Evolutionary conservation across 2,888 invertebrate genomes (phyloP), one percentile per base, ranked within the genome.

Genomic region (Drosophila fungiperda): DNA sequence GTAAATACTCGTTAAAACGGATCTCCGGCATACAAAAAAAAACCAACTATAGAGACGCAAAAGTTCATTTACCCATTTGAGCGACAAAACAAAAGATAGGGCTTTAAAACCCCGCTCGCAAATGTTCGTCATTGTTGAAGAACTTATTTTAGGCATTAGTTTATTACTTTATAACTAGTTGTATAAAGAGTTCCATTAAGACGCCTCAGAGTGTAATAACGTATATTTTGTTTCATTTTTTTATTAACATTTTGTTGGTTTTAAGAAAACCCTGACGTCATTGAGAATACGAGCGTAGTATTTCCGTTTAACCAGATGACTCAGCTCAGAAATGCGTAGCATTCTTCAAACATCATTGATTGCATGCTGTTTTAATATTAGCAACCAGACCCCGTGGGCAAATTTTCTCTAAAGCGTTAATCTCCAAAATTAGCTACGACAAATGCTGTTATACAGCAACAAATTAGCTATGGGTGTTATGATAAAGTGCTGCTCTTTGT

Each of bases 181-280:
- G 32, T 26, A 69, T 76, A 52, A 77, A 53, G 65, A 49, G 49
- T 9, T 15, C 68, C n/a, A 73, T 78, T 63, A 77, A 50, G 50
- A 12, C 23, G 32, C 40, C 45, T 12, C 50, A 8, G 2, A 8
- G 23, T 45, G 40, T 32, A 60, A 59, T 26, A 35, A 36, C 52
- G 50, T 67, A 55, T 38, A 79, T 35, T 42, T 35, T 40, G 62
- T 78, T 69, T 78, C 58, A 38, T 79, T 70, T 70, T 58, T n/a
- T 42, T 35, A 29, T 29, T 40, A 42, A 32, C 20, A 64, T 42
- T 26, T 58, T 50, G 36, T 36, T 45, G 9, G 23, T 33, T 54
- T 33, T 32, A 36, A 68, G 80, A 72, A 80, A 76, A 76, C 80
- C 71, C 62, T 79, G 79, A 80, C 78, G 73, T 80, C 79, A 80